Base-by-base conservation (phyloP, 2,797 vertebrate species). In the Chanos chanos region DNA sequence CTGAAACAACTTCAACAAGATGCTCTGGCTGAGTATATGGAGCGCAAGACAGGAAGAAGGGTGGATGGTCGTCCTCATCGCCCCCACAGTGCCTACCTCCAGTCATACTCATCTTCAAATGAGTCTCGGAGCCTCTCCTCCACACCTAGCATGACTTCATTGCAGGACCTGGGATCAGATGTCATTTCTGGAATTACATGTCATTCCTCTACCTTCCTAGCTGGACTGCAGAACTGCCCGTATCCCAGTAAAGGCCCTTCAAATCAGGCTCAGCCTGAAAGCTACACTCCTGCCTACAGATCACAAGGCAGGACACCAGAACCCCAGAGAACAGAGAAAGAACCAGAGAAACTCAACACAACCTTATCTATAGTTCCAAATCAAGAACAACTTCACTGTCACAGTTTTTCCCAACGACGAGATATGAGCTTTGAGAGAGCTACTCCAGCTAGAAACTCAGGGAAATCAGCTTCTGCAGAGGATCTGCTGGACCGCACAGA, bases 1-100 rank as follows among this genome's bases (percentile, higher is more conserved):
- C 83, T 98, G 7, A 91, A 91, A 49, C 95, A 96, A 53, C 83
- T 94, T 19, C 94, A 97, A 82, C 95, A 98, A 53, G 92, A 86
- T 0, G 95, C 94, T 1, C 85, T 98, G 1, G 89, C 89, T 0
- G 93, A 95, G 62, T 98, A 96, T 34, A 77, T 97, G 1, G 87
- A 95, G 74, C 92, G 94, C 64, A 98, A 95, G 80, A 94, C 81
- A 0, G 86, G 91, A 7, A 72, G 75, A 1, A 86, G 84, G 59
- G 86, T 85, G 0, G 83, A 87, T 13, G 84, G 89, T 0, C 77
- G 73, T 4, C 72, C 56, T 19, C 78, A 83, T 15, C 89, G 88
- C 16, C 86, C 91, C 9, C 89, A 79, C 15, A 89, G 90, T 36
- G 76, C 85, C 43, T 89, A 82, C 70, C 33, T 91, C 1, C 91